Base-by-base conservation (phyloP, 2,797 vertebrate species). In the Ciconia nigra region DNA sequence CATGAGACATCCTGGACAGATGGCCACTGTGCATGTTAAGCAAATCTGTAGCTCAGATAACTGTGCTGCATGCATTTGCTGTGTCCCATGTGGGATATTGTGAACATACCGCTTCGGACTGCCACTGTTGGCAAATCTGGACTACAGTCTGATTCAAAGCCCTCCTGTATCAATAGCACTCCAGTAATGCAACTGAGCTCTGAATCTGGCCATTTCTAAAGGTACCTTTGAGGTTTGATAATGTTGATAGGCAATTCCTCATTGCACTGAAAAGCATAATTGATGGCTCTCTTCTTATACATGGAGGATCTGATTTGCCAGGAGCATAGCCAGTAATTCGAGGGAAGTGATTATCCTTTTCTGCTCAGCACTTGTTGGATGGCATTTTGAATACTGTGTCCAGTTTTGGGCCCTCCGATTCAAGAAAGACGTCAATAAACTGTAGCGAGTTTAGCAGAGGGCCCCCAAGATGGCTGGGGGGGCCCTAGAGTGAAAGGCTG, bases 51-150 rank as follows among this genome's bases (percentile, higher is more conserved):
- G 39, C 42, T 83, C 55, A 42, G 44, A 9, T 69, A 52, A 33
- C 31, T 14, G 39, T 29, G 42, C 72, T 47, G 15, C 4, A 0
- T 37, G 66, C 16, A 15, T 41, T 69, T 0, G 0, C 39, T 26
- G 1, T 47, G 35, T 66, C 31, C 41, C 31, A 6, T 2, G 46
- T 22, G 46, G 31, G 46, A 21, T 49, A 15, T 4, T 33, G 61
- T 37, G 33, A 57, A 17, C 11, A 2, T 2, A 7, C 2, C 0
- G 2, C 58, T 87, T 46, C 42, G n/a, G 49, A 14, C 19, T 3
- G 7, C 39, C 25, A 4, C 61, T 46, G 54, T 7, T n/a, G 44
- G 66, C 49, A 87, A 12, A 51, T 41, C 87, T 58, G 71, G 35
- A 44, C 42, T 49, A 7, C 13, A 11, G 22, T 21, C 37, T 57